Evolutionary conservation across 2,888 invertebrate species (phyloP).

Genomic region (Lepidocyrtoides sp.): DNA sequence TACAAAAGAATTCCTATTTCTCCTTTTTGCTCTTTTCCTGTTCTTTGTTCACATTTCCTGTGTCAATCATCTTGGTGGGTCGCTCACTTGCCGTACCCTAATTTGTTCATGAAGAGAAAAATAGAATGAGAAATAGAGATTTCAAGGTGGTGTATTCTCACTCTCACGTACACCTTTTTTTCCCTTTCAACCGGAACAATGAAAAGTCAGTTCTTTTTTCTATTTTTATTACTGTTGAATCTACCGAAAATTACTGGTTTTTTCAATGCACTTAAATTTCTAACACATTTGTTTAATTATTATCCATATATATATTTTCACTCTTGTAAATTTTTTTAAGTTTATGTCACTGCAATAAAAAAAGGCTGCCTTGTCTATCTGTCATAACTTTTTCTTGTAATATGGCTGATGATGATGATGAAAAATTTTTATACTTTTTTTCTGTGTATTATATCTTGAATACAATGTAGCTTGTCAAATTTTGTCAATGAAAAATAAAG

Average conservation of each 20-base stretch:
- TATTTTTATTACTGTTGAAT: constrained; percentile 15
- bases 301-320: constrained; percentile 10
- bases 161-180: constrained; percentile 25
- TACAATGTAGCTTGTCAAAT: constrained; percentile 5
- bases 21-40: constrained; percentile 70
- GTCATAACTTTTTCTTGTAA: background rate
- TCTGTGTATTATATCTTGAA: background rate
- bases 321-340: background rate
- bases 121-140: background rate
- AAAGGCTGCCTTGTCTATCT: background rate
- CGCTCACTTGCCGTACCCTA: background rate
- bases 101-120: background rate
- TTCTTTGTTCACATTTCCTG: constrained; percentile 77
- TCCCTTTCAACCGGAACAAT: background rate
- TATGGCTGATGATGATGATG: constrained; percentile 9
- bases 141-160: too few relatives aligned
- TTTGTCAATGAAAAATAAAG: constrained; percentile 11
- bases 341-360: constrained; percentile 12
- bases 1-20: constrained; percentile 19
- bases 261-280: background rate
- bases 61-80: constrained; percentile 49
- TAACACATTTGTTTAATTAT: background rate
- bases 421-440: constrained; percentile 4
- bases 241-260: background rate
- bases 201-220: background rate